These are phyloP conservation scores for Myotis daubentonii DNA, from an alignment of 2,797 vertebrate species.

Conservation along the genomic window DNA sequence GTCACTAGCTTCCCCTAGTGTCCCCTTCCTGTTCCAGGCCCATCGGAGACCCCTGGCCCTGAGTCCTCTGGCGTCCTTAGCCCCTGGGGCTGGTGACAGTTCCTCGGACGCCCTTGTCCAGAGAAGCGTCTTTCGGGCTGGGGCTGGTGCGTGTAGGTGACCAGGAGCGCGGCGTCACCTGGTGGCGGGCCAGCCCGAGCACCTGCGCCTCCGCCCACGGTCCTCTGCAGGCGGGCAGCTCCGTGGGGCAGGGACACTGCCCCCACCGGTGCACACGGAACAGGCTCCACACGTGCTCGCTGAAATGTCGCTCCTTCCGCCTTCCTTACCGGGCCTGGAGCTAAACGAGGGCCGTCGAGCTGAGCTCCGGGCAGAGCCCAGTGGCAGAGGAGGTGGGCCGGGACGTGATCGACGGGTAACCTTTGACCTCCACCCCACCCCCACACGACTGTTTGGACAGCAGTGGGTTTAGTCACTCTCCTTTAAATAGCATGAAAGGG, in stretches of 20 bases:
- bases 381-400: background rate
- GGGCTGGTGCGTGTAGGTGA: too few relatives aligned
- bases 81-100: background rate
- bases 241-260: background rate
- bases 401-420: slow-evolving; percentile 27
- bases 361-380: background rate
- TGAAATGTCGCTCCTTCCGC: background rate
- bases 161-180: rapidly evolving
- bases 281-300: rapidly evolving
- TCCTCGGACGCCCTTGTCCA: rapidly evolving
- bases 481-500: slow-evolving; percentile 78
- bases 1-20: rapidly evolving
- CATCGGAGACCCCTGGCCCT: rapidly evolving
- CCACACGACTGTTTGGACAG: slow-evolving; percentile 57
- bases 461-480: slow-evolving; percentile 50
- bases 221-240: background rate
- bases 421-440: slow-evolving; percentile 30
- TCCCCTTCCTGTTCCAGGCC: background rate
- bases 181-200: background rate
- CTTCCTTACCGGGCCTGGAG: background rate
- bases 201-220: rapidly evolving
- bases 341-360: background rate
- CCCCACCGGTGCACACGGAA: rapidly evolving
- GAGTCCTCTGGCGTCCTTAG: background rate
- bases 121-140: background rate